Base-by-base conservation (phyloP, 37 sponge, comb jelly and placozoan genomes). In the Ianthella basta region DNA sequence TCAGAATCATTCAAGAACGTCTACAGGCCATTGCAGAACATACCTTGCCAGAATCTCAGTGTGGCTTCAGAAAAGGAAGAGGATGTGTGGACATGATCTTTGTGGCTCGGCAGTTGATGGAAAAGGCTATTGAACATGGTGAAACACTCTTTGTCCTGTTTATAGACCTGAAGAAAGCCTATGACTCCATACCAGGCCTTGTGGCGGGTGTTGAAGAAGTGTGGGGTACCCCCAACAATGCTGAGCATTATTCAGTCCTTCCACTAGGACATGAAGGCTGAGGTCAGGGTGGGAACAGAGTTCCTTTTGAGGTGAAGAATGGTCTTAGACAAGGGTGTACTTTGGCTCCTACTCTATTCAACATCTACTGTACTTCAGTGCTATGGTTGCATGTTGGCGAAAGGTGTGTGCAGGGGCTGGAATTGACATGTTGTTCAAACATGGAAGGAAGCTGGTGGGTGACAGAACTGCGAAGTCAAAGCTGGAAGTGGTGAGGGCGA, bases 51-150 rank as follows among this genome's bases (percentile, higher is more conserved):
- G 83, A 88, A 38, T 82, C 88, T 59, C 83, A 88, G 78, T 82
- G 88, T 88, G 88, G 83, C 23, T 88, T 88, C 38, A 38, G 83
- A 55, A 88, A 82, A 38, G 87, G 70, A 15, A 38, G 87, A 15
- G 81, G 80, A 12, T 84, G 85, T 54, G 24, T 40, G 5, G 86
- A 86, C 68, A 86, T 84, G 85, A 70, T 84, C 39, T 84, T 86
- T 80, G 81, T 66, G 41, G 81, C 59, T 0, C 37, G 81, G 55
- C 88, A 88, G n/a, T n/a, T n/a, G n/a, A 63, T 82, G 75, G 88
- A 88, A 50, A 88, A 88, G 66, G 57, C 80, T 4, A 68, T 54
- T 37, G 86, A 86, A 54, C 86, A 85, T 85, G 79, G 20, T 15
- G 79, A 85, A 15, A 61, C 77, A 39, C 41, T 85, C 67, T 85